A percentile compares a stretch with the other conserved stretches of the same genome.
These are phyloP conservation scores for Copidosoma aretas DNA, from an alignment of 2,888 invertebrate species.

Conservation along the genomic window DNA sequence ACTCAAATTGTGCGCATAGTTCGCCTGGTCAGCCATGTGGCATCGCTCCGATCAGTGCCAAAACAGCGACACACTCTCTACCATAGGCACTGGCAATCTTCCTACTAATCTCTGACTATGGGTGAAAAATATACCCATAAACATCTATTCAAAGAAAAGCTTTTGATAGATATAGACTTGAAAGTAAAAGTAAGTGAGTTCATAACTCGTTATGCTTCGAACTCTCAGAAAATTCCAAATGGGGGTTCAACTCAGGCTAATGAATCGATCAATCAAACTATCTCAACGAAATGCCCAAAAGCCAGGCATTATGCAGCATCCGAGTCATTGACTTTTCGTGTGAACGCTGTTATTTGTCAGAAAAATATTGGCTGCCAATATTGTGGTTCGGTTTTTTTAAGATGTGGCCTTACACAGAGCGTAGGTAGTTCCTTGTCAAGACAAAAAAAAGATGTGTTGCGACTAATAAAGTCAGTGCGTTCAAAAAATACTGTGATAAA, in stretches of 20 bases:
- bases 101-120: too few relatives aligned
- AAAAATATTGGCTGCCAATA: constrained; percentile 27
- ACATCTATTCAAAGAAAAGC: constrained; percentile 17
- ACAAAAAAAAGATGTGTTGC: not conserved
- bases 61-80: too few relatives aligned
- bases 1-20: too few relatives aligned
- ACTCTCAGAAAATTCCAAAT: constrained; percentile 33
- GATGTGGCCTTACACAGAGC: not conserved
- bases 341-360: constrained; percentile 32
- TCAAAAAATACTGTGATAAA: not conserved
- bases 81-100: too few relatives aligned
- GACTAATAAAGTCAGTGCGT: not conserved
- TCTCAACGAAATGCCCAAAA: constrained; percentile 35
- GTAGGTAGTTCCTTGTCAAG: not conserved
- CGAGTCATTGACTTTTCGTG: constrained; percentile 31
- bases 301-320: constrained; percentile 28
- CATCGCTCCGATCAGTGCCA: too few relatives aligned
- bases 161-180: constrained; percentile 15
- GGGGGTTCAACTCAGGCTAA: constrained; percentile 36
- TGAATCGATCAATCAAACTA: constrained; percentile 31
- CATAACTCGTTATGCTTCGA: constrained; percentile 22
- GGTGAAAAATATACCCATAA: constrained; percentile 6
- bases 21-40: too few relatives aligned
- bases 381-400: not conserved
- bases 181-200: constrained; percentile 9